Conservation (phyloP, 2,888 invertebrate species). For the Tachina fera region DNA sequence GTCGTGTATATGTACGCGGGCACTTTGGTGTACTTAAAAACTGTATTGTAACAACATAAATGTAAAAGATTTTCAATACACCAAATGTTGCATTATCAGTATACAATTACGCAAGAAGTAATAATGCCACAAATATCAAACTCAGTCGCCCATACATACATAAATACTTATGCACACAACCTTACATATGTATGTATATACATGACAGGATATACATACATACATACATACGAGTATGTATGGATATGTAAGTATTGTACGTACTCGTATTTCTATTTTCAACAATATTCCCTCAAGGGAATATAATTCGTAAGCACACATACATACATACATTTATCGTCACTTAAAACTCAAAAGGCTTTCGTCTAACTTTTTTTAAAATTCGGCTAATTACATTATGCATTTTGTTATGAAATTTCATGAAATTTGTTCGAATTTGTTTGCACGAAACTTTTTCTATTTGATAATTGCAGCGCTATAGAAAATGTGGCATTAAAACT, state of each 20-base stretch:
- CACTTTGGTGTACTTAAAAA: slow-evolving; percentile 10
- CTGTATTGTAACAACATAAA: slow-evolving; percentile 10
- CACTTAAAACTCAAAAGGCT: not conserved
- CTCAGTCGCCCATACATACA: not conserved
- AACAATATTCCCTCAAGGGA: slow-evolving; percentile 7
- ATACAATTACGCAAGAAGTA: not conserved
- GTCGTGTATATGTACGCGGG: not conserved
- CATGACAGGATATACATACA: too few relatives aligned
- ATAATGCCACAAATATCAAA: slow-evolving; percentile 4
- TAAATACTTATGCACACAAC: too few relatives aligned
- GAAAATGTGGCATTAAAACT: too few relatives aligned
- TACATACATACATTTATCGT: not conserved
- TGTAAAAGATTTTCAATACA: not conserved
- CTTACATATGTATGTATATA: too few relatives aligned
- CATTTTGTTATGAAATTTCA: too few relatives aligned
- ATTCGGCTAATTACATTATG: too few relatives aligned
- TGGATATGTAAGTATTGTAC: too few relatives aligned
- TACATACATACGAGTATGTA: not conserved
- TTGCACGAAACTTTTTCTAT: too few relatives aligned
- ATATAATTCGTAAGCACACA: not conserved
- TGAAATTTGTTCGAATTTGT: too few relatives aligned
- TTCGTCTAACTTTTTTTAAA: not conserved
- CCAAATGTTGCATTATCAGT: not conserved
- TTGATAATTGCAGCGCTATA: too few relatives aligned
- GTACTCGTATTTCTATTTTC: not conserved